Evolutionary conservation across 2,888 invertebrate species (phyloP).

Genomic region (Meta bourneti): DNA sequence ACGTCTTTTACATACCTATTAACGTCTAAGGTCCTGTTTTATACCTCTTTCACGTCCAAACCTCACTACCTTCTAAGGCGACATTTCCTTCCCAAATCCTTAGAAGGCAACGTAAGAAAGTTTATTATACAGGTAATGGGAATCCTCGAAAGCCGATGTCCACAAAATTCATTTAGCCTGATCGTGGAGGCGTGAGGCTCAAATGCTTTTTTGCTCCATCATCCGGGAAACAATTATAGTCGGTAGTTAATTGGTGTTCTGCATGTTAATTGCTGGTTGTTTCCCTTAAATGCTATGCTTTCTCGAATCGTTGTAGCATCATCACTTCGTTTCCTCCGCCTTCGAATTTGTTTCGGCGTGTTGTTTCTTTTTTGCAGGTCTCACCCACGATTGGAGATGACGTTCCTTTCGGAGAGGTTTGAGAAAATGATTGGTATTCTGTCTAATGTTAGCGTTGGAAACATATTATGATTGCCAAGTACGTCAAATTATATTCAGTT

Average conservation of each 20-base stretch:
- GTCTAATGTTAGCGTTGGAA: background rate
- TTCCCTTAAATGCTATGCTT: background rate
- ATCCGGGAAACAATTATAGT: slow-evolving; percentile 36
- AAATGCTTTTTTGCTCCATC: background rate
- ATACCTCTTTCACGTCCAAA: background rate
- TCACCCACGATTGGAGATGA: background rate
- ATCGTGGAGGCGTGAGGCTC: background rate
- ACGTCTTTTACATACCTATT: too few relatives aligned
- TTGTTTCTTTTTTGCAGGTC: background rate
- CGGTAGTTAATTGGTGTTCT: slow-evolving; percentile 32
- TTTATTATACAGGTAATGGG: background rate
- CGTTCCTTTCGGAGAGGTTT: background rate
- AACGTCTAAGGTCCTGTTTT: too few relatives aligned
- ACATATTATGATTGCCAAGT: background rate
- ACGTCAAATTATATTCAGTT: background rate
- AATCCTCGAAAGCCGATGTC: background rate
- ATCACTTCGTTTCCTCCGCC: background rate
- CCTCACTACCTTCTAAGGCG: background rate
- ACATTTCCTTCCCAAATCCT: background rate
- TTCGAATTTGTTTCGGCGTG: background rate
- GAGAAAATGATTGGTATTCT: background rate
- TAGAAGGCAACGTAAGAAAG: background rate
- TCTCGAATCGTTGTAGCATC: background rate
- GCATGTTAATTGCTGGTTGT: slow-evolving; percentile 25
- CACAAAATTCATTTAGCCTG: background rate